These are phyloP conservation scores for Listronotus oregonensis DNA, from an alignment of 1,140 invertebrate genomes.

Conservation along the genomic window DNA sequence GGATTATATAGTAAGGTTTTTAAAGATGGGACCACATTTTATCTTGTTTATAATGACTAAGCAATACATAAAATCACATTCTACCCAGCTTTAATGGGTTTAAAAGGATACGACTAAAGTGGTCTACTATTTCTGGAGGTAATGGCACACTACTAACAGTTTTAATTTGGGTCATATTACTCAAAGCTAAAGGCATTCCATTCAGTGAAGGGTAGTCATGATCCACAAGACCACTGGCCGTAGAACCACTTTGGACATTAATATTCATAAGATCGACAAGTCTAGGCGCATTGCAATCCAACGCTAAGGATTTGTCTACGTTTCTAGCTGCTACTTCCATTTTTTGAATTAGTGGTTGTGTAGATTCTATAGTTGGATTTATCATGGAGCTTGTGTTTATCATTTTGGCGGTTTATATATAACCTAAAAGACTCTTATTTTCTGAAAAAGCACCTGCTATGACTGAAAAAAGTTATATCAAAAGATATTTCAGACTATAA, in stretches of 20 bases:
- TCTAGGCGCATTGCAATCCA: constrained; percentile 73
- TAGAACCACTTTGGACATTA: constrained; percentile 66
- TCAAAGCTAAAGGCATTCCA: constrained; percentile 67
- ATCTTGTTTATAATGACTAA: neutral
- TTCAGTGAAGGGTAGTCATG: constrained; percentile 85
- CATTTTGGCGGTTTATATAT: constrained; percentile 24
- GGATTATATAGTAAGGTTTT: constrained; percentile 70
- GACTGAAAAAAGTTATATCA: no score
- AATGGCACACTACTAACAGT: constrained; percentile 83
- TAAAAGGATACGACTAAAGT: constrained; percentile 88
- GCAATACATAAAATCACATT: neutral
- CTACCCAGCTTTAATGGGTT: neutral
- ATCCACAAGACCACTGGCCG: constrained; percentile 86
- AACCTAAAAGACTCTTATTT: constrained; percentile 3
- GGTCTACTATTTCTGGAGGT: constrained; percentile 90
- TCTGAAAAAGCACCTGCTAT: no score
- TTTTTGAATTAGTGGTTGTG: constrained; percentile 65
- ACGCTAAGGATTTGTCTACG: constrained; percentile 71
- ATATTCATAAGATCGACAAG: constrained; percentile 61
- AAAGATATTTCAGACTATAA: no score
- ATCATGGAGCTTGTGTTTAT: constrained; percentile 30
- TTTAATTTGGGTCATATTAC: constrained; percentile 77
- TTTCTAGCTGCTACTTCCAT: constrained; percentile 74
- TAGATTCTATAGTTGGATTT: constrained; percentile 47
- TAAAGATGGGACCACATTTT: constrained; percentile 79